Evolutionary conservation across 2,888 invertebrate genomes (phyloP).

Genomic region (Agelastica alni): DNA sequence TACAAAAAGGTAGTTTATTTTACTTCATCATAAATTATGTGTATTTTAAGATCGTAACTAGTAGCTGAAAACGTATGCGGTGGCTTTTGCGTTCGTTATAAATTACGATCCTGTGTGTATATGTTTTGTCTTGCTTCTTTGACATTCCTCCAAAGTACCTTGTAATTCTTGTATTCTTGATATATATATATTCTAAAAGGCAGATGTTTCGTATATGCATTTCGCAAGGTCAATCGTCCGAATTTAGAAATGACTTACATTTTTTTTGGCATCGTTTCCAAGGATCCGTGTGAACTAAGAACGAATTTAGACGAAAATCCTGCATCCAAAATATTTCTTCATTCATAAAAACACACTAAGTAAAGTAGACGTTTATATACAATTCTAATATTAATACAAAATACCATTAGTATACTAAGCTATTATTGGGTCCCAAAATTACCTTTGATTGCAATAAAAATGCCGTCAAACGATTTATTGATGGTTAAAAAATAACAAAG

Average conservation of each 20-base stretch:
- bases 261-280: conserved; percentile 52
- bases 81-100: conserved; percentile 14
- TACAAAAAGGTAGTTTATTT: conserved; percentile 1
- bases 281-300: conserved; percentile 40
- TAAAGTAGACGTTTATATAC: conserved; percentile 7
- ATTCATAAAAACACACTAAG: conserved; percentile 14
- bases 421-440: no score
- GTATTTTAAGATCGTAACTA: conserved; percentile 2
- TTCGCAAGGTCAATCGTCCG: conserved; percentile 48
- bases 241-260: conserved; percentile 48
- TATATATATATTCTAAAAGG: conserved; percentile 21
- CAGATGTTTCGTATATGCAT: conserved; percentile 51
- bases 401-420: no score
- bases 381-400: no score
- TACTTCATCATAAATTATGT: conserved; percentile 4
- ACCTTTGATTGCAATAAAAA: no score
- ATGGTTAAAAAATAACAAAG: no score
- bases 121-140: conserved; percentile 19
- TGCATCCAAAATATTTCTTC: conserved; percentile 21
- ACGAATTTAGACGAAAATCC: conserved; percentile 26
- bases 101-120: conserved; percentile 15
- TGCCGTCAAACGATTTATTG: no score
- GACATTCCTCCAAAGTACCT: conserved; percentile 16
- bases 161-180: conserved; percentile 12
- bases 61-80: conserved; percentile 7